These are phyloP conservation scores for Burhinus bistriatus DNA, from an alignment of 2,113 vertebrate species.

Conservation along the genomic window DNA sequence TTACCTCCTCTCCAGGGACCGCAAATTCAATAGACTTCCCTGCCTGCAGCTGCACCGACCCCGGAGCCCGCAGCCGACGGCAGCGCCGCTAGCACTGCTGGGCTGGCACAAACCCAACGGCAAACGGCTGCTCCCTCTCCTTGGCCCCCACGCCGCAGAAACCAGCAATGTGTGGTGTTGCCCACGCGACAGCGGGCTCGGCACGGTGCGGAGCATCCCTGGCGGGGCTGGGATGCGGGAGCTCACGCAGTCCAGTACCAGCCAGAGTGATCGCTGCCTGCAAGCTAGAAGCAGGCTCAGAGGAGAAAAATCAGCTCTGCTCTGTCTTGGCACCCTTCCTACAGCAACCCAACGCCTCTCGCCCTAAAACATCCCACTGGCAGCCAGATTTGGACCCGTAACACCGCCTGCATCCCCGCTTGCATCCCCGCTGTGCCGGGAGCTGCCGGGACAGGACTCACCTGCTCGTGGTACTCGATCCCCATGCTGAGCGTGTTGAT, in stretches of 20 bases:
- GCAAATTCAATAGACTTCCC: background rate
- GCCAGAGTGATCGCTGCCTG: background rate
- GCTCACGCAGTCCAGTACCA: background rate
- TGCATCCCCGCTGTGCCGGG: accelerated
- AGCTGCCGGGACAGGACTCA: constrained; percentile 9
- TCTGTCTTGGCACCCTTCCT: background rate
- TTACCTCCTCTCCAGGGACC: background rate
- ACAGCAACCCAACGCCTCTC: background rate
- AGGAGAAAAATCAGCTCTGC: background rate
- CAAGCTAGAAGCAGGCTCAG: background rate
- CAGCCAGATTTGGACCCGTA: accelerated
- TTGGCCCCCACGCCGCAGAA: background rate
- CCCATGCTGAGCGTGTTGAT: constrained; percentile 99
- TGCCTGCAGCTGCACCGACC: background rate
- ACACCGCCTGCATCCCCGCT: accelerated
- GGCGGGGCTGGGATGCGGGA: background rate
- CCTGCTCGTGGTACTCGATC: constrained; percentile 98
- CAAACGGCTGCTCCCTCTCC: background rate
- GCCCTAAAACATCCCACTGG: accelerated
- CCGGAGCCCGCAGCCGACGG: accelerated
- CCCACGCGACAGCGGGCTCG: accelerated
- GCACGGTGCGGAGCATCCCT: background rate
- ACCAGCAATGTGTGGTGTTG: background rate
- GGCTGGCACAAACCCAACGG: background rate
- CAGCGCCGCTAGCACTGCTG: background rate